Evolutionary conservation across 2,888 invertebrate genomes (phyloP).

Genomic region (Microctonus hyperodae): DNA sequence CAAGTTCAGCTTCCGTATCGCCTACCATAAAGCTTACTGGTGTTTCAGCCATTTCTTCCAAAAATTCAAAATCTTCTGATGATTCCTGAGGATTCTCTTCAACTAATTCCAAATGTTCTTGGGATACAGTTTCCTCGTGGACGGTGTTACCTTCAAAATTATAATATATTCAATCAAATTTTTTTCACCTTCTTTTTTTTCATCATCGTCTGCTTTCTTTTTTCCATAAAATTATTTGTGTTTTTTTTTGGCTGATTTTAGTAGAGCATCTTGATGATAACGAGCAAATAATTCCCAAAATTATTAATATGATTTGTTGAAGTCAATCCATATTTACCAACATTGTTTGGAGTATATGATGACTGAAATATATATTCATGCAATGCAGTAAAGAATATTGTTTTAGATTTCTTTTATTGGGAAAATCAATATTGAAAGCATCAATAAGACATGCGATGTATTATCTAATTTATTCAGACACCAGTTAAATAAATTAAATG

Average conservation of each 20-base stretch:
- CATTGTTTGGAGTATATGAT: neutral
- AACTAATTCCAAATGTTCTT: neutral
- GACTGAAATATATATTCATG: neutral
- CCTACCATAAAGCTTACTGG: constrained; percentile 61
- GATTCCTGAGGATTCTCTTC: constrained; percentile 15
- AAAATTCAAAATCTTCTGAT: constrained; percentile 5
- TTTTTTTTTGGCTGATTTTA: neutral
- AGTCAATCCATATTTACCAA: neutral
- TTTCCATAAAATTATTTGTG: neutral
- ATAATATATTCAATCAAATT: constrained; percentile 29
- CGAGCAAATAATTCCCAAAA: neutral
- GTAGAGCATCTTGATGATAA: neutral
- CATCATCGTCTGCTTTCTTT: neutral
- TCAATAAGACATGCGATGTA: too few species aligned
- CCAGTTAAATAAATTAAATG: neutral
- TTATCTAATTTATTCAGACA: neutral
- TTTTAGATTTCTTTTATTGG: too few species aligned
- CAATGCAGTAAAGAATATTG: neutral
- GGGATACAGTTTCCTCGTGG: constrained; percentile 35
- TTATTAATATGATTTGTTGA: neutral
- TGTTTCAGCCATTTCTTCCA: constrained; percentile 49
- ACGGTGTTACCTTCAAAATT: constrained; percentile 59
- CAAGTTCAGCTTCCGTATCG: constrained; percentile 52
- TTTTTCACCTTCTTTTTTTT: neutral
- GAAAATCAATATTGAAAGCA: too few species aligned